Base-by-base conservation (phyloP, 2,888 invertebrate genomes). In the Linnaemya tessellans region DNA sequence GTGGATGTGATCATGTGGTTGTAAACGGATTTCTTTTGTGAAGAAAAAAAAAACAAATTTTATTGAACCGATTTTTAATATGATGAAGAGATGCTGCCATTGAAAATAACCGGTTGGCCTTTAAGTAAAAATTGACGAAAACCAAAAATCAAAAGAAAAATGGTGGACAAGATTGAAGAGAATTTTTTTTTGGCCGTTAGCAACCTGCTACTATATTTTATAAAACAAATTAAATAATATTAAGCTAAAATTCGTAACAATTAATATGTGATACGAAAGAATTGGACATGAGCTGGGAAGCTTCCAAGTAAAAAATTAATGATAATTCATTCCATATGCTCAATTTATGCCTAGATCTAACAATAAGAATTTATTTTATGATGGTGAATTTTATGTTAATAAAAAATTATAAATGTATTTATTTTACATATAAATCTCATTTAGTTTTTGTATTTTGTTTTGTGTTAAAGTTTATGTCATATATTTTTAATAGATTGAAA, bases 71-170 rank as follows among this genome's bases (percentile, higher is more conserved):
- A 41, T 58, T 73, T 73, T 38, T 67, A 67, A 46, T 46, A 56
- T 49, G 5, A 38, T 30, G 56, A 71, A 41, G 25, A 65, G n/a
- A 49, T 54, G 71, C 64, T 82, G 58, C 49, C 71, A 74, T 74
- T 80, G 54, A 68, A 68, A 43, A 65, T 75, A 65, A 60, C 75
- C 41, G 38, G 46, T 78, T 78, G 67, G 22, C 62, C 67, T 43
- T 68, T 62, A 74, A 78, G 64, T 64, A 62, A 25, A 51, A 62
- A 18, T 13, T 56, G 30, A 3, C 30, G 5, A 5, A 30, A 30
- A n/a, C n/a, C n/a, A n/a, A 41, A 73, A 13, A 62, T 22, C 35
- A 41, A 18, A 51, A 30, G 15, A 51, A 41, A 54, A 11, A 18
- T 51, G 10, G 62, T 43, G 25, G 10, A 41, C 20, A 5, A 43